These are phyloP conservation scores for Trissolcus japonicus DNA, from an alignment of 2,888 invertebrate species.

Conservation along the genomic window DNA sequence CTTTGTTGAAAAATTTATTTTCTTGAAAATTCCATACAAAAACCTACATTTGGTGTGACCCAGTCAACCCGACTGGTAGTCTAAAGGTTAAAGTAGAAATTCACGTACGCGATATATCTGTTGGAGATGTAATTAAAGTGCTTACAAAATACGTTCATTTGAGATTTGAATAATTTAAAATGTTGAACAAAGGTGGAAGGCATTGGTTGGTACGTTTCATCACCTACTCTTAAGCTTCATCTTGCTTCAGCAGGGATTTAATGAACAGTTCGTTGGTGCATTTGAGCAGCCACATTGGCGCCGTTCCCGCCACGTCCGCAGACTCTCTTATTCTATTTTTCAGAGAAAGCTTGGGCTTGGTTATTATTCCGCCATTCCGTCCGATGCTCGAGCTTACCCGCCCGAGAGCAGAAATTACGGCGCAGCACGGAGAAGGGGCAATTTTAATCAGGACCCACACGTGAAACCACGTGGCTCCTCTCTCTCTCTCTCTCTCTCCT, in stretches of 20 bases:
- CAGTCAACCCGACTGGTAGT: background rate
- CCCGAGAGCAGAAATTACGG: slow-evolving; percentile 36
- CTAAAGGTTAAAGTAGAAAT: background rate
- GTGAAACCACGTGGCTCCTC: slow-evolving; percentile 24
- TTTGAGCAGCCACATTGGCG: slow-evolving; percentile 58
- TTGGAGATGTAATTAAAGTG: slow-evolving; percentile 23
- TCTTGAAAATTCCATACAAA: background rate
- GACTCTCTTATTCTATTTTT: slow-evolving; percentile 54
- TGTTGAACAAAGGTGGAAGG: slow-evolving; percentile 46
- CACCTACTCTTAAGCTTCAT: slow-evolving; percentile 41
- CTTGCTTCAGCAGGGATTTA: slow-evolving; percentile 50
- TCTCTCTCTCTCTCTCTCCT: background rate
- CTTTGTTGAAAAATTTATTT: no score
- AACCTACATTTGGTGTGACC: background rate
- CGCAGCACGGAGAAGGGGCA: slow-evolving; percentile 22
- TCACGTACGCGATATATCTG: slow-evolving; percentile 26
- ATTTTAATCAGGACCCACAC: slow-evolving; percentile 48
- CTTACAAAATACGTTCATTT: slow-evolving; percentile 36
- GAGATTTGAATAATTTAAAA: slow-evolving; percentile 43
- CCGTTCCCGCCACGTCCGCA: slow-evolving; percentile 52
- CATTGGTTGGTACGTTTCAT: slow-evolving; percentile 50
- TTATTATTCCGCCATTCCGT: slow-evolving; percentile 49
- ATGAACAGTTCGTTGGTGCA: slow-evolving; percentile 56
- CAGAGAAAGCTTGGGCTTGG: slow-evolving; percentile 37
- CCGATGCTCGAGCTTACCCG: slow-evolving; percentile 21